Percentiles rank a stretch among this genome's conserved stretches.
These are phyloP conservation scores for Atrina japonica DNA, from an alignment of 2,888 invertebrate species.

Conservation along the genomic window DNA sequence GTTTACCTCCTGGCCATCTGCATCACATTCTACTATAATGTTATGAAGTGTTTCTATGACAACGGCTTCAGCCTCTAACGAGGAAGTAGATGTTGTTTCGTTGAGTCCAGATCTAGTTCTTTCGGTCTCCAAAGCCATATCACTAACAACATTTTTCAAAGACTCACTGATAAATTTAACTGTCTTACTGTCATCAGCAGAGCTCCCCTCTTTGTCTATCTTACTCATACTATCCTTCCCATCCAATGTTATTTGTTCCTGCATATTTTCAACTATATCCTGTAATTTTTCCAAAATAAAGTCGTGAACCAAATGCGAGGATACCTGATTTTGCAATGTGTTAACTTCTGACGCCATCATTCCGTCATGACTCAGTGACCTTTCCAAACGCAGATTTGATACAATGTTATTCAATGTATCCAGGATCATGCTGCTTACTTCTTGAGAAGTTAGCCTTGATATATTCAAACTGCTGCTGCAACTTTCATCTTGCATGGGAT, in stretches of 20 bases:
- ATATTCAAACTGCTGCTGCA: neutral
- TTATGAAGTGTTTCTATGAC: slow-evolving; percentile 34
- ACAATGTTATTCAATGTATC: slow-evolving; percentile 60
- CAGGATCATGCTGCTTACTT: slow-evolving; percentile 54
- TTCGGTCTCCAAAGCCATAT: slow-evolving; percentile 3
- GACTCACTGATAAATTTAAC: slow-evolving; percentile 21
- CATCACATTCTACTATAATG: slow-evolving; percentile 25
- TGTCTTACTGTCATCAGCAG: slow-evolving; percentile 14
- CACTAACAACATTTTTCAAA: slow-evolving; percentile 26
- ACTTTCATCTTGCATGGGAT: neutral
- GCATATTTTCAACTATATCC: slow-evolving; percentile 52
- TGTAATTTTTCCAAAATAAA: slow-evolving; percentile 57
- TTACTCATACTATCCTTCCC: neutral
- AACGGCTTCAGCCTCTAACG: slow-evolving; percentile 39
- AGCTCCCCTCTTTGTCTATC: neutral
- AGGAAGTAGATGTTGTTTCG: slow-evolving; percentile 29
- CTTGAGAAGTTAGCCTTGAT: slow-evolving; percentile 44
- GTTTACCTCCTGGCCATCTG: neutral
- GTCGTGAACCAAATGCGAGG: slow-evolving; percentile 49
- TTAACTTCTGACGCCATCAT: neutral
- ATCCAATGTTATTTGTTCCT: slow-evolving; percentile 48
- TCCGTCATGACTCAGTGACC: slow-evolving; percentile 35
- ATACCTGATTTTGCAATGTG: neutral
- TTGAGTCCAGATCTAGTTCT: neutral
- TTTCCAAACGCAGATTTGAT: slow-evolving; percentile 57